phyloP scores from a whole-genome alignment of 2,888 invertebrate species.

The Leptopilina drosophilae region DNA sequence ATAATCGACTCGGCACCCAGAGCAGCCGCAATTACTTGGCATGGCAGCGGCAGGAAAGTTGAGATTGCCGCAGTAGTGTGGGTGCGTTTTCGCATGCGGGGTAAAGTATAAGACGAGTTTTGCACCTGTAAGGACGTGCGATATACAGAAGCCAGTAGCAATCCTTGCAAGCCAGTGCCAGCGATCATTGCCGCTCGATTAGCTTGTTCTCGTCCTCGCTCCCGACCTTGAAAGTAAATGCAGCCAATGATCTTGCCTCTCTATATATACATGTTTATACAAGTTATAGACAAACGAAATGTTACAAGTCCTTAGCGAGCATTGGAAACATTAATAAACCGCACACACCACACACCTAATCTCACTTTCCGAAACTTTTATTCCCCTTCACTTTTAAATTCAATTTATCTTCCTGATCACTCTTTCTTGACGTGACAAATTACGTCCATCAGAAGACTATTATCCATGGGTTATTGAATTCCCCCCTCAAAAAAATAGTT shows the following conservation, averaged over 20 bases:
- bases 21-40: slow-evolving; percentile 28
- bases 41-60: background rate
- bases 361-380: background rate
- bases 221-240: slow-evolving; percentile 47
- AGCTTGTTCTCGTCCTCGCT: slow-evolving; percentile 54
- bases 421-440: slow-evolving; percentile 14
- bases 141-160: slow-evolving; percentile 51
- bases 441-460: background rate
- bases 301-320: slow-evolving; percentile 1
- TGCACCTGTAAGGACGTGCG: slow-evolving; percentile 47
- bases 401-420: slow-evolving; percentile 8
- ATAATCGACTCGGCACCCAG: slow-evolving; percentile 22
- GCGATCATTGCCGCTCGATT: slow-evolving; percentile 60
- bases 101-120: slow-evolving; percentile 30
- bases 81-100: slow-evolving; percentile 10
- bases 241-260: slow-evolving; percentile 33
- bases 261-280: background rate
- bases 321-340: slow-evolving; percentile 10
- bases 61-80: background rate
- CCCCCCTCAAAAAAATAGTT: background rate
- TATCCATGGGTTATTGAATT: background rate
- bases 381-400: background rate
- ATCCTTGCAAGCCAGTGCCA: slow-evolving; percentile 46
- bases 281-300: background rate
- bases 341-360: background rate